A percentile compares a stretch with the other conserved stretches of the same genome.
phyloP scores from a whole-genome alignment of 2,113 vertebrate genomes.

The Zingel zingel region DNA sequence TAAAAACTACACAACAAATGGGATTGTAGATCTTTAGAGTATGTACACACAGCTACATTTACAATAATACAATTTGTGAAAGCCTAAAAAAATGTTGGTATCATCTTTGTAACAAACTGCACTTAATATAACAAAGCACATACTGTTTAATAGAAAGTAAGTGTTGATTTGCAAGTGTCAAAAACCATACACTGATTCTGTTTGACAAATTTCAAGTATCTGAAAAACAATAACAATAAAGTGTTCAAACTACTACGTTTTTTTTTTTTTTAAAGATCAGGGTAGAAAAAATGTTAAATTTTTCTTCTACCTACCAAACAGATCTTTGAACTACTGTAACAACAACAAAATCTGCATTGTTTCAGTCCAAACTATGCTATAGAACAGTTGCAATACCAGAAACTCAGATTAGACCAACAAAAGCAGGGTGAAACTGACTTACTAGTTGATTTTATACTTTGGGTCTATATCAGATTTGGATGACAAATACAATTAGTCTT shows the following conservation, averaged over 20 bases:
- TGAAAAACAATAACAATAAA: slow-evolving; percentile 33
- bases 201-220: slow-evolving; percentile 68
- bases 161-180: slow-evolving; percentile 42
- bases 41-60: slow-evolving; percentile 84
- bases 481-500: slow-evolving; percentile 26
- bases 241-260: slow-evolving; percentile 8
- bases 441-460: slow-evolving; percentile 18
- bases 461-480: slow-evolving; percentile 8
- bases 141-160: slow-evolving; percentile 61
- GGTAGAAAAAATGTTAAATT: slow-evolving; percentile 32
- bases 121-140: slow-evolving; percentile 77
- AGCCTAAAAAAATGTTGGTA: slow-evolving; percentile 65
- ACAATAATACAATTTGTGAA: slow-evolving; percentile 80
- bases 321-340: slow-evolving; percentile 48
- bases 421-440: not conserved
- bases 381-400: not conserved
- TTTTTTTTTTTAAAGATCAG: not conserved
- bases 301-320: slow-evolving; percentile 27
- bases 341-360: slow-evolving; percentile 33
- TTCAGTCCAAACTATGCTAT: slow-evolving; percentile 29
- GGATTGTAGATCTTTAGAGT: slow-evolving; percentile 71
- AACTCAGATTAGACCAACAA: slow-evolving; percentile 17
- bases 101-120: slow-evolving; percentile 70
- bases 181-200: slow-evolving; percentile 50
- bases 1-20: slow-evolving; percentile 76